Percentiles rank a stretch among this genome's conserved stretches.
These are phyloP conservation scores for Tapirus indicus DNA, from an alignment of 2,797 vertebrate genomes.

Conservation along the genomic window DNA sequence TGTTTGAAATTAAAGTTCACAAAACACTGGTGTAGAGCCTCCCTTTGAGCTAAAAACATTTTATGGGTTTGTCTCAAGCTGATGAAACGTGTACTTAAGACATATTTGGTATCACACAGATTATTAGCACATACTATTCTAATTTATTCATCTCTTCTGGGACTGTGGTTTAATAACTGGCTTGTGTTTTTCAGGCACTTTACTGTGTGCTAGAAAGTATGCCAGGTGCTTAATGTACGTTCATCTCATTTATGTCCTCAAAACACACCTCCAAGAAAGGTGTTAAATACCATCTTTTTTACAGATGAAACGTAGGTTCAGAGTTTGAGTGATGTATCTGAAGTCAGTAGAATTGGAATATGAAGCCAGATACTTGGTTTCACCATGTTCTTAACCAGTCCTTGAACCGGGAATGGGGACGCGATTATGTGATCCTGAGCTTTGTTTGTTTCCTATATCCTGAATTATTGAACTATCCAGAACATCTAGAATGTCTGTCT, in stretches of 20 bases:
- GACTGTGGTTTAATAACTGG: neutral
- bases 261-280: neutral
- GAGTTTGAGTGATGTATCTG: neutral
- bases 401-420: neutral
- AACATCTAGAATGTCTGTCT: neutral
- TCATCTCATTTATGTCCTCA: neutral
- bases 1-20: neutral
- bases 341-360: neutral
- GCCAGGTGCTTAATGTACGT: neutral
- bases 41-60: neutral
- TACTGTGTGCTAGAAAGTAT: neutral
- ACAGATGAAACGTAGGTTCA: neutral
- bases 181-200: neutral
- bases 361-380: neutral
- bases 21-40: neutral
- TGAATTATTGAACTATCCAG: neutral
- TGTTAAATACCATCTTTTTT: neutral
- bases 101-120: neutral
- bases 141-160: neutral
- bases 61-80: slow-evolving; percentile 41
- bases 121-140: neutral
- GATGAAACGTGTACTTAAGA: neutral
- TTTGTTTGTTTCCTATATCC: neutral
- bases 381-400: neutral
- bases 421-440: neutral